These are phyloP conservation scores for Seriola dumerili DNA, from an alignment of 2,113 vertebrate genomes.

Conservation along the genomic window DNA sequence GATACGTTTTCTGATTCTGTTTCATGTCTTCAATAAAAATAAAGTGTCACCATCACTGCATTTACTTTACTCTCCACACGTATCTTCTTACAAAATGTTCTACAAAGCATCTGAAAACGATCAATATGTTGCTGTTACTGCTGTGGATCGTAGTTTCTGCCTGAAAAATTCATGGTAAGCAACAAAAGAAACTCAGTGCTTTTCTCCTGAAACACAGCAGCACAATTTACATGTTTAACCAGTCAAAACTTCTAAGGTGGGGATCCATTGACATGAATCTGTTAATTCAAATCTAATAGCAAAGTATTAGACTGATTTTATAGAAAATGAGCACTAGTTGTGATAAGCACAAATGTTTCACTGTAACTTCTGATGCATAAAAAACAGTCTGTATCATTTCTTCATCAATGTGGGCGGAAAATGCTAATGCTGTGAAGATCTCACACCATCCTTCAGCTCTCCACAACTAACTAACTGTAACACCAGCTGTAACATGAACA, in stretches of 20 bases:
- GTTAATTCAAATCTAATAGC: background rate
- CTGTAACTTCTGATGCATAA: background rate
- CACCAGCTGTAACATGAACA: background rate
- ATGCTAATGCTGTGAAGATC: background rate
- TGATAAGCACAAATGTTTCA: background rate
- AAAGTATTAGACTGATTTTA: background rate
- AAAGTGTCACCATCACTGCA: background rate
- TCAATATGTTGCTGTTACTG: conserved; percentile 9
- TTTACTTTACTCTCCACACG: background rate
- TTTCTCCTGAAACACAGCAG: background rate
- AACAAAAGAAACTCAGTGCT: too few relatives aligned
- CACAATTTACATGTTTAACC: background rate
- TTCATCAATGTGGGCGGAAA: conserved; percentile 14
- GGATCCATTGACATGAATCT: background rate
- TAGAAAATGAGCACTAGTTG: background rate
- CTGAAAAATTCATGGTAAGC: background rate
- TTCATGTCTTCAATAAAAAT: background rate
- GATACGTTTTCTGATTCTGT: background rate
- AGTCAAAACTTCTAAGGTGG: background rate
- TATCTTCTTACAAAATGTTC: background rate
- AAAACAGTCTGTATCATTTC: background rate
- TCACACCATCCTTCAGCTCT: background rate
- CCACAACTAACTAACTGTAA: background rate
- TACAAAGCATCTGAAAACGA: background rate
- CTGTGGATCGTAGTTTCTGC: background rate